phyloP scores from a whole-genome alignment of 2,888 invertebrate species.

The Incurvaria masculella region DNA sequence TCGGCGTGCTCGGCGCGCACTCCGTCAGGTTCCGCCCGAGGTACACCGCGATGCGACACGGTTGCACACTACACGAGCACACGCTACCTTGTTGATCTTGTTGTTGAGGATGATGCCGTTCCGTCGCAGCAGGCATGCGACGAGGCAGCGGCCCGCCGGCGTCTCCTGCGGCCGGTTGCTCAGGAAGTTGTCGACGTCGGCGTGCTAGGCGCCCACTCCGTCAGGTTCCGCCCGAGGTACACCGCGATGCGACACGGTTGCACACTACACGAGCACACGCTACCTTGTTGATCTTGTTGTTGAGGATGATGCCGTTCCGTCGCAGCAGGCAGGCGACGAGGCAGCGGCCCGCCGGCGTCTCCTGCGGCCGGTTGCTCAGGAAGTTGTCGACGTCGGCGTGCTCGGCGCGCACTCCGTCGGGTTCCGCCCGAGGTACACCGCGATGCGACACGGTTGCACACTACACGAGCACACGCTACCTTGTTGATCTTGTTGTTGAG shows the following conservation, averaged over 20 bases:
- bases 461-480: no score
- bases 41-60: no score
- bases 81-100: constrained; percentile 29
- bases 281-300: constrained; percentile 33
- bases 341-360: constrained; percentile 37
- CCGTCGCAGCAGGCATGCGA: constrained; percentile 42
- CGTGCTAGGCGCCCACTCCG: no score
- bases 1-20: no score
- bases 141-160: constrained; percentile 42
- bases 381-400: constrained; percentile 39
- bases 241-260: no score
- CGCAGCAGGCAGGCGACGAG: constrained; percentile 46
- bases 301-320: constrained; percentile 34
- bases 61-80: no score
- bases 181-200: constrained; percentile 38
- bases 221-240: no score
- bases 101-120: constrained; percentile 38
- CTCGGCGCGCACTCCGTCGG: no score
- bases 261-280: no score
- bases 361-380: constrained; percentile 38
- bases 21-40: no score
- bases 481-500: constrained; percentile 33
- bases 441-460: no score
- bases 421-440: no score
- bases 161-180: constrained; percentile 38